Percentiles rank a stretch among this genome's conserved stretches.
Evolutionary conservation across 2,888 invertebrate species (phyloP).

Genomic region (Pseudanteris insignis): DNA sequence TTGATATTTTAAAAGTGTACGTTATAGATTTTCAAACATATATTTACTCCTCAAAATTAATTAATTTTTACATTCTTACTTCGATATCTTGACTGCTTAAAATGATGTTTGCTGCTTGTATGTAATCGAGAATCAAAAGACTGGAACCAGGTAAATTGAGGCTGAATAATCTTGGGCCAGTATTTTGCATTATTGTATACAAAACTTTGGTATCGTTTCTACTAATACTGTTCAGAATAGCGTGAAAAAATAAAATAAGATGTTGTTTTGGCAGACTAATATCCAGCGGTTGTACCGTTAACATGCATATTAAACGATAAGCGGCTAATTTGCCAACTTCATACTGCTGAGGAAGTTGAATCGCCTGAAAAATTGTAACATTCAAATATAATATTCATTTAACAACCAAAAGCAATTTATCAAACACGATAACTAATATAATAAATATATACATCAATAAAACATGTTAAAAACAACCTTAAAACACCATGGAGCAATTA

Average conservation of each 20-base stretch:
- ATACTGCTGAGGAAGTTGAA: conserved; percentile 70
- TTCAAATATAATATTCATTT: conserved; percentile 9
- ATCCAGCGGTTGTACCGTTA: conserved; percentile 83
- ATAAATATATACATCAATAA: no score
- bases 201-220: conserved; percentile 67
- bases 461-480: no score
- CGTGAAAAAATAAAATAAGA: conserved; percentile 85
- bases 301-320: conserved; percentile 82
- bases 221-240: conserved; percentile 77
- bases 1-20: no score
- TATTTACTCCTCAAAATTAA: not conserved
- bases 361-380: conserved; percentile 65
- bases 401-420: no score
- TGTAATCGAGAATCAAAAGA: conserved; percentile 85
- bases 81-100: conserved; percentile 82
- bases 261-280: conserved; percentile 68
- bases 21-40: no score
- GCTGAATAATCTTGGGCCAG: conserved; percentile 76
- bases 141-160: conserved; percentile 89
- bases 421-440: no score
- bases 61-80: conserved; percentile 38
- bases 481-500: conserved; percentile 95
- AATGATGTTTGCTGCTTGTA: conserved; percentile 88
- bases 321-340: conserved; percentile 85
- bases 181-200: conserved; percentile 64